A percentile compares a stretch with the other conserved stretches of the same genome.
Conservation (phyloP, 2,888 invertebrate species). For the Melanostoma scalare region DNA sequence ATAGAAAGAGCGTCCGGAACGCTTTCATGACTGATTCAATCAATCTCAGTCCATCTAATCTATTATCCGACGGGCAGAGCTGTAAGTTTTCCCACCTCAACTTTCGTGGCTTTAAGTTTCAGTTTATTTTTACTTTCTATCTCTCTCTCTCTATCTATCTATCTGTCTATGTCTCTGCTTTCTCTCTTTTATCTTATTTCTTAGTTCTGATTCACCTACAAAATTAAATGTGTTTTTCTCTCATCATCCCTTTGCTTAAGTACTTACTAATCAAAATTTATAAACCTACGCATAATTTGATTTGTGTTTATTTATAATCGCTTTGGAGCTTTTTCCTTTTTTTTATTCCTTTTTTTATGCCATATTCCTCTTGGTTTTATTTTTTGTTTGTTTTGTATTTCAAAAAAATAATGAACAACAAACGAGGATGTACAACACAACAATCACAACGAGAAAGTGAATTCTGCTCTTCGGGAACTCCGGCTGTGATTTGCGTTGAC, state of each 20-base stretch:
- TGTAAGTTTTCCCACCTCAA: conserved; percentile 75
- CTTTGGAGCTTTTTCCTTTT: conserved; percentile 12
- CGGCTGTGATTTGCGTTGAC: conserved; percentile 90
- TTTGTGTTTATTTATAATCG: conserved; percentile 13
- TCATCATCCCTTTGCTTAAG: no score
- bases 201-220: conserved; percentile 39
- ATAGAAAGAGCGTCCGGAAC: conserved; percentile 82
- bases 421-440: background rate
- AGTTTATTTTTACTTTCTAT: background rate
- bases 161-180: background rate
- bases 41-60: conserved; percentile 84
- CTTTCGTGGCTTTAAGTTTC: background rate
- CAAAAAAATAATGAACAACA: background rate
- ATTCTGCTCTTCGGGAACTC: conserved; percentile 86
- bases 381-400: background rate
- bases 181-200: conserved; percentile 16
- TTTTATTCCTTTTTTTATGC: background rate
- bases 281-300: background rate
- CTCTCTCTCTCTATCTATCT: background rate
- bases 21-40: conserved; percentile 90
- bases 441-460: conserved; percentile 53
- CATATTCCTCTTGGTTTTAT: background rate
- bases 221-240: no score
- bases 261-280: no score
- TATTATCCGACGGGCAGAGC: conserved; percentile 74